phyloP scores from a whole-genome alignment of 2,797 vertebrate genomes.

The Eulemur rubriventer region DNA sequence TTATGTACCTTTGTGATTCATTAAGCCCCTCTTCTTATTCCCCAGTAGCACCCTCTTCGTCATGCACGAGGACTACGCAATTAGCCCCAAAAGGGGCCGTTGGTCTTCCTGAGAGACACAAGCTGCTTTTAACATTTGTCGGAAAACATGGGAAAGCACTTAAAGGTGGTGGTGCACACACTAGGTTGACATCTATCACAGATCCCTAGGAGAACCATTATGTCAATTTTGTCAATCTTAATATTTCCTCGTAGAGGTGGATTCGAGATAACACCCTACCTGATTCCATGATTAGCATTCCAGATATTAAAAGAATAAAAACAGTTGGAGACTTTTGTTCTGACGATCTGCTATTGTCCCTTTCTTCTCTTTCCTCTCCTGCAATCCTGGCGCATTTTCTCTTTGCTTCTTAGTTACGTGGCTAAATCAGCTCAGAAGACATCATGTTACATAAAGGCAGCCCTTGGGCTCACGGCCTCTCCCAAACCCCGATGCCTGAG shows the following conservation, averaged over 20 bases:
- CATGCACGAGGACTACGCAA: slow-evolving; percentile 57
- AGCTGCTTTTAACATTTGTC: slow-evolving; percentile 58
- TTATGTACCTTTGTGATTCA: slow-evolving; percentile 82
- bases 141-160: slow-evolving; percentile 65
- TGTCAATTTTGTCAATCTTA: slow-evolving; percentile 54
- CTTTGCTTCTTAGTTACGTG: background rate
- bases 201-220: slow-evolving; percentile 68
- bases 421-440: background rate
- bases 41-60: slow-evolving; percentile 72
- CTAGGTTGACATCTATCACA: slow-evolving; percentile 57
- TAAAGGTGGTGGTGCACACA: slow-evolving; percentile 36
- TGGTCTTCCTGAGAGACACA: slow-evolving; percentile 30
- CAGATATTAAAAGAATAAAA: background rate
- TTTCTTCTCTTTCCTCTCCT: background rate
- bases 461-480: background rate
- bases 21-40: slow-evolving; percentile 70
- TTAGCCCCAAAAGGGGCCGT: slow-evolving; percentile 57
- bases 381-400: background rate
- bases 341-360: background rate
- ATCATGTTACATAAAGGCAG: background rate
- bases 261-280: background rate
- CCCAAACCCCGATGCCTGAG: background rate
- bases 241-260: slow-evolving; percentile 37
- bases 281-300: slow-evolving; percentile 67
- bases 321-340: background rate